Percentiles rank a stretch among this genome's conserved stretches.
phyloP scores from a whole-genome alignment of 1,140 invertebrate genomes.

The Habropoda laboriosa region DNA sequence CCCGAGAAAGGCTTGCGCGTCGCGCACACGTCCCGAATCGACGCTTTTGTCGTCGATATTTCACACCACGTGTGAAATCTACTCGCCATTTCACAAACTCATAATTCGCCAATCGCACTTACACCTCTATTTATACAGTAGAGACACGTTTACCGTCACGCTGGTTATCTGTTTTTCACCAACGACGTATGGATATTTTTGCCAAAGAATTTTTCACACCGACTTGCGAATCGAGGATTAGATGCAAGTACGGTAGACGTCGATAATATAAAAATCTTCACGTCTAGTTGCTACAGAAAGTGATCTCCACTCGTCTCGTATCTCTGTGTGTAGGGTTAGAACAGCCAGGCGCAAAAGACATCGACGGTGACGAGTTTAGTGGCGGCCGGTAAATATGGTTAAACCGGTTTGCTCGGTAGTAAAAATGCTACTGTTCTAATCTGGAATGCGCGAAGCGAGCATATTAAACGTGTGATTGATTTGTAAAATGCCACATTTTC shows the following conservation, averaged over 20 bases:
- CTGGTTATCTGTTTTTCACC: too few relatives aligned
- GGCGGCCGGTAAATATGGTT: not conserved
- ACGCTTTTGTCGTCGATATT: not conserved
- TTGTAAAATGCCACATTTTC: not conserved
- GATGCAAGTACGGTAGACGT: too few relatives aligned
- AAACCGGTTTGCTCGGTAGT: not conserved
- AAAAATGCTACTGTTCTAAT: conserved; percentile 11
- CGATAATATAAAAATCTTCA: too few relatives aligned
- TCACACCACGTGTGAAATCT: not conserved
- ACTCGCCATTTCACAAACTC: not conserved
- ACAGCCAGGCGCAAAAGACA: not conserved
- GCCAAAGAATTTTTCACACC: too few relatives aligned
- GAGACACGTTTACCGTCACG: too few relatives aligned
- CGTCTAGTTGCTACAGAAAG: not conserved
- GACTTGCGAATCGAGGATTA: too few relatives aligned
- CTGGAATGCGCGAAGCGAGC: not conserved
- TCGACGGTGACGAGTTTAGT: not conserved
- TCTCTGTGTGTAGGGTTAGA: not conserved
- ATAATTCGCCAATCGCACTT: not conserved
- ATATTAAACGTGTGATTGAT: not conserved
- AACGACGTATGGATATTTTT: too few relatives aligned
- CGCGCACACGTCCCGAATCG: not conserved
- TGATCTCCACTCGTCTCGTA: not conserved
- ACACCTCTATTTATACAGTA: too few relatives aligned
- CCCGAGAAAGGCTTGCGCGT: too few relatives aligned